phyloP scores from a whole-genome alignment of 2,797 vertebrate species.

The Dromococcyx pavoninus region DNA sequence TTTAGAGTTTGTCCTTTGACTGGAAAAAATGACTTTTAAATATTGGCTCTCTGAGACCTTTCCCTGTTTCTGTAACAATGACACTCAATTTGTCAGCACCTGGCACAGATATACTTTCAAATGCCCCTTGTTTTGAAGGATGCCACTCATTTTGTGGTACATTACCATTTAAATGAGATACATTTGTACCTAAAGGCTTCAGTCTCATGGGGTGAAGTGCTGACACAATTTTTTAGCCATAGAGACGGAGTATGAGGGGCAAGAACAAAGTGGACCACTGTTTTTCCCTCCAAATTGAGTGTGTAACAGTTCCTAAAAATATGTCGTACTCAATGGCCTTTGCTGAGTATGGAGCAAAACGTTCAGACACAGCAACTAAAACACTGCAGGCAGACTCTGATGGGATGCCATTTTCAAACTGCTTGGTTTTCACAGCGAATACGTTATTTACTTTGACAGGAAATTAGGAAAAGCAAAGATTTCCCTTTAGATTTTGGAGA shows the following conservation, averaged over 20 bases:
- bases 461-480: neutral
- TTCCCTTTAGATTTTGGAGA: neutral
- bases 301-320: neutral
- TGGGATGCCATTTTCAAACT: neutral
- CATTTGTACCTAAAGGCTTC: slow-evolving; percentile 45
- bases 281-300: neutral
- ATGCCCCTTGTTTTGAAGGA: slow-evolving; percentile 31
- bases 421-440: neutral
- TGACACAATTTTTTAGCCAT: slow-evolving; percentile 37
- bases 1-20: slow-evolving; percentile 15
- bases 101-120: neutral
- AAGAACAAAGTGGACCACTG: neutral
- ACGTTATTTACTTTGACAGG: neutral
- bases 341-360: neutral
- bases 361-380: neutral
- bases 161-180: slow-evolving; percentile 66
- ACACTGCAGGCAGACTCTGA: neutral
- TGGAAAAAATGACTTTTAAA: slow-evolving; percentile 37
- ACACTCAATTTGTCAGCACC: slow-evolving; percentile 24
- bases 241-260: neutral
- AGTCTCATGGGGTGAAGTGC: slow-evolving; percentile 8
- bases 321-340: neutral
- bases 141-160: slow-evolving; percentile 50
- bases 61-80: neutral
- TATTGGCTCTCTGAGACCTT: neutral